Percentiles rank a stretch among this genome's conserved stretches.
Evolutionary conservation across 2,113 vertebrate genomes (phyloP).

Genomic region (Antechinus flavipes): DNA sequence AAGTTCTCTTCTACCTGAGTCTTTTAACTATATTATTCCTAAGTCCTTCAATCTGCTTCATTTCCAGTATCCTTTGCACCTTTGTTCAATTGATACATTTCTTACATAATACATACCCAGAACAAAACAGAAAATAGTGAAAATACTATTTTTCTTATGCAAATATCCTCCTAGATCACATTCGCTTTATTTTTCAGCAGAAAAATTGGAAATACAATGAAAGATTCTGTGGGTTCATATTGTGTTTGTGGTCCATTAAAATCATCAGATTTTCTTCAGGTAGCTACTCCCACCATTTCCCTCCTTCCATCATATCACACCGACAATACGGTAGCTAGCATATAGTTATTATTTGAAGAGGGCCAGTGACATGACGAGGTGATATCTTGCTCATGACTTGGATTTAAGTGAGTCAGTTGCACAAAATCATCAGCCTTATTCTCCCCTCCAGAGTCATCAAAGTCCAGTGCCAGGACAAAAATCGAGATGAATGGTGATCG

Average conservation of each 20-base stretch:
- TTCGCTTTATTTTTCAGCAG: neutral
- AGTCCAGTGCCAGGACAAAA: too few species aligned
- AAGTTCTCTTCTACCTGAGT: neutral
- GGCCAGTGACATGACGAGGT: too few species aligned
- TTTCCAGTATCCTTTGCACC: neutral
- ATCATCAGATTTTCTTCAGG: neutral
- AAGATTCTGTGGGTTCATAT: neutral
- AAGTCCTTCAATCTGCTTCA: neutral
- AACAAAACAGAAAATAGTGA: neutral
- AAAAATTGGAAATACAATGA: too few species aligned
- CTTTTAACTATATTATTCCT: neutral
- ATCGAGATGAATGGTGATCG: too few species aligned
- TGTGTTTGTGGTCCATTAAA: neutral
- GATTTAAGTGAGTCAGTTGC: too few species aligned
- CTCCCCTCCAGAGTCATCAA: too few species aligned
- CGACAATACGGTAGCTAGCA: neutral
- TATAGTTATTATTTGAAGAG: too few species aligned
- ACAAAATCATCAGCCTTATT: too few species aligned
- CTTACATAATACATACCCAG: neutral
- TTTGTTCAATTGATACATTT: neutral
- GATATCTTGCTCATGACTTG: too few species aligned
- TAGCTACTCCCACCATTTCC: neutral
- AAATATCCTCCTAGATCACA: neutral
- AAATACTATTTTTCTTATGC: neutral
- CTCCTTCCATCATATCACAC: neutral